A percentile compares a stretch with the other conserved stretches of the same genome.
Conservation (phyloP, 2,888 invertebrate species). For the Scrobipalpa costella region DNA sequence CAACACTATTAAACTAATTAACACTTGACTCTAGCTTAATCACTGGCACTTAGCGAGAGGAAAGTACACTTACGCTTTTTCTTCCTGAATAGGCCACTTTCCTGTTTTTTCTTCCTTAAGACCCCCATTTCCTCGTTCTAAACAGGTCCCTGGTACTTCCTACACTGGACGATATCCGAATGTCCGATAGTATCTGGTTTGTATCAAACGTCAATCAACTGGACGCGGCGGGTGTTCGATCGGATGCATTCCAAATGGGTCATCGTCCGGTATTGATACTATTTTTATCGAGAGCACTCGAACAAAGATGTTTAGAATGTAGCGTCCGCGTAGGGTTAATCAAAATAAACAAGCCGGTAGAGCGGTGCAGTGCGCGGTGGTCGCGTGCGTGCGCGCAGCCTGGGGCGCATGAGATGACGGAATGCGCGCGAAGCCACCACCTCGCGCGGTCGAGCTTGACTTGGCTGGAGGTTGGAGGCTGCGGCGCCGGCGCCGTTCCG, state of each 20-base stretch:
- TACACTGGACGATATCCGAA: conserved; percentile 50
- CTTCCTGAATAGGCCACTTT: conserved; percentile 76
- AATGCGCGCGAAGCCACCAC: conserved; percentile 69
- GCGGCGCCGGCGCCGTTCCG: conserved; percentile 61
- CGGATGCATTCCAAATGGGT: conserved; percentile 68
- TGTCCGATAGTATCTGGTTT: conserved; percentile 50
- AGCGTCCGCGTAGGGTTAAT: conserved; percentile 31
- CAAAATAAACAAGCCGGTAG: conserved; percentile 54
- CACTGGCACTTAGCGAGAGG: conserved; percentile 10
- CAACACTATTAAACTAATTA: conserved; percentile 10
- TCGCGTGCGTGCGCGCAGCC: conserved; percentile 68
- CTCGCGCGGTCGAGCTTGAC: conserved; percentile 33
- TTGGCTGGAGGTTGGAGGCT: conserved; percentile 60
- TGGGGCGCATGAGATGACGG: conserved; percentile 71
- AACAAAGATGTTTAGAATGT: conserved; percentile 14
- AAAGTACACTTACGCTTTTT: conserved; percentile 71
- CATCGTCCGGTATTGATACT: conserved; percentile 58
- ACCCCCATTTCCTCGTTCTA: conserved; percentile 70
- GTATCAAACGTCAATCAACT: conserved; percentile 62
- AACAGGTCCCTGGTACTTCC: conserved; percentile 56
- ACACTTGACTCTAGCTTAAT: conserved; percentile 15
- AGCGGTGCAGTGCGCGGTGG: conserved; percentile 31
- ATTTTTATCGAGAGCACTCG: conserved; percentile 24
- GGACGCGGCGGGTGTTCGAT: conserved; percentile 56
- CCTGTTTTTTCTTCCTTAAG: conserved; percentile 64